Conservation (phyloP, 2,888 invertebrate genomes). For the Leptopterna dolabrata region DNA sequence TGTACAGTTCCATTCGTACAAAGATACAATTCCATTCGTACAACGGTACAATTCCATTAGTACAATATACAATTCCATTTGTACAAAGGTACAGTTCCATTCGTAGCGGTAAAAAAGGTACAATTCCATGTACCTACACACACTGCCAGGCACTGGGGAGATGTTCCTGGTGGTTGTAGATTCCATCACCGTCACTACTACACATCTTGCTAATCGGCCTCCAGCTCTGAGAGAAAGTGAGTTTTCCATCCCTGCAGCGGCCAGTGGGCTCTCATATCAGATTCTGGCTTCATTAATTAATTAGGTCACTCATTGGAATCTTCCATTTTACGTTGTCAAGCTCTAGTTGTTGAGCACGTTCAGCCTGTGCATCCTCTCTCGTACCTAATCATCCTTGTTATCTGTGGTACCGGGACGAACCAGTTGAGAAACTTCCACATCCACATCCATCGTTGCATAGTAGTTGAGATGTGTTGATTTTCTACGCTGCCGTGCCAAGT, state of each 20-base stretch:
- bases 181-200: background rate
- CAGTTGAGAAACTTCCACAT: background rate
- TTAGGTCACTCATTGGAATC: conserved; percentile 21
- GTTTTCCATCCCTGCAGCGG: background rate
- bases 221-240: background rate
- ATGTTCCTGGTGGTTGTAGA: no score
- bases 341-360: background rate
- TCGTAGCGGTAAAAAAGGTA: no score
- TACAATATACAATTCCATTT: no score
- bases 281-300: conserved; percentile 30
- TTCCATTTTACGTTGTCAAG: background rate
- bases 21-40: no score
- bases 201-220: background rate
- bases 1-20: no score
- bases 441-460: background rate
- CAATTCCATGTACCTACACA: background rate
- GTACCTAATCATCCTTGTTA: conserved; percentile 21
- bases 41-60: no score
- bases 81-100: no score
- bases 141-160: background rate
- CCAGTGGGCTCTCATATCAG: background rate
- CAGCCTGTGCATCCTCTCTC: background rate
- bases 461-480: no score
- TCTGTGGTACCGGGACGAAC: background rate
- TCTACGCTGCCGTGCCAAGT: no score